Evolutionary conservation across 2,113 vertebrate genomes (phyloP).

Genomic region (Isurus oxyrinchus): DNA sequence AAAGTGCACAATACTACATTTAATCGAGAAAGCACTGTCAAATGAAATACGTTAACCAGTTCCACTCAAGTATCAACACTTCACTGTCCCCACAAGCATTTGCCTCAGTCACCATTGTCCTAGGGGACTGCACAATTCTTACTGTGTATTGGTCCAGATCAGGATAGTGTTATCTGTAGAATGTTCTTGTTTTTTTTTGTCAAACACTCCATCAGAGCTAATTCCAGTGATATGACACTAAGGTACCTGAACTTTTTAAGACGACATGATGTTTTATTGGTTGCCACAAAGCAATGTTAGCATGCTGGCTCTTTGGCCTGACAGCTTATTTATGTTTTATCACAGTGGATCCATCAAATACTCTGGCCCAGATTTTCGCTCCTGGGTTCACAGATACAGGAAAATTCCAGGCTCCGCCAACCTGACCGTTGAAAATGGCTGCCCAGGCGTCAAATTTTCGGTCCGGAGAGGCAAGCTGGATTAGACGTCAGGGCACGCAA

Average conservation of each 20-base stretch:
- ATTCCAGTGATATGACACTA: background rate
- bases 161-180: background rate
- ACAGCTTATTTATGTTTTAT: background rate
- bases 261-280: background rate
- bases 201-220: background rate
- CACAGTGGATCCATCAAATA: background rate
- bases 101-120: background rate
- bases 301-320: background rate
- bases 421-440: no score
- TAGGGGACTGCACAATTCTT: background rate
- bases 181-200: background rate
- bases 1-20: background rate
- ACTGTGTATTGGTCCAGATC: background rate
- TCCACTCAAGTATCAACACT: background rate
- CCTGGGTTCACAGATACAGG: no score
- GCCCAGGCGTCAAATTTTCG: no score
- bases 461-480: no score
- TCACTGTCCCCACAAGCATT: background rate
- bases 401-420: no score
- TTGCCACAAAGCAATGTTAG: background rate
- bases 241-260: background rate
- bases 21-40: background rate
- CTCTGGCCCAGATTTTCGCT: background rate
- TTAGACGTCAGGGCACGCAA: no score
- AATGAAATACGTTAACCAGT: background rate